phyloP scores from a whole-genome alignment of 2,113 vertebrate species.

The Mastomys coucha region DNA sequence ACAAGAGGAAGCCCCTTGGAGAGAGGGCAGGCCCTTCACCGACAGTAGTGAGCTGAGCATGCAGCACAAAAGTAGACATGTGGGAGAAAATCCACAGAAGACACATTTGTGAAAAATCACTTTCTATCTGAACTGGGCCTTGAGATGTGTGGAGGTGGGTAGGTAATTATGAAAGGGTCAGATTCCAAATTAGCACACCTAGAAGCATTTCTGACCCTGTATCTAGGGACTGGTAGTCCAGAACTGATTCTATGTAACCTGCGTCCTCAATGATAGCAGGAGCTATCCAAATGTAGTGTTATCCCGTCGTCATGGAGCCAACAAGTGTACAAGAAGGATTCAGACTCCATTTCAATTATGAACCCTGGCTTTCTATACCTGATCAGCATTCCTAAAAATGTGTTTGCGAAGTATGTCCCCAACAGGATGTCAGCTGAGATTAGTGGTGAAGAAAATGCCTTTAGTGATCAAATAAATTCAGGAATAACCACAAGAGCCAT shows the following conservation, averaged over 20 bases:
- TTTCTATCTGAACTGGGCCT: background rate
- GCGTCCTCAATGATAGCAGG: background rate
- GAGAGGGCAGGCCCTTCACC: background rate
- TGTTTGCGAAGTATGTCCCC: background rate
- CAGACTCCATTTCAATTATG: background rate
- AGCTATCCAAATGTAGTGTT: background rate
- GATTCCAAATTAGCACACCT: background rate
- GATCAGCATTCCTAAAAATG: background rate
- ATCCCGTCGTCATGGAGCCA: background rate
- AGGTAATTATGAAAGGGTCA: background rate
- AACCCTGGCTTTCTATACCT: background rate
- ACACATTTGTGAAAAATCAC: background rate
- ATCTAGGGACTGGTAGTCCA: background rate
- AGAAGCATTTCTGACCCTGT: background rate
- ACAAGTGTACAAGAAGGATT: background rate
- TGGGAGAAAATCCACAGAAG: background rate
- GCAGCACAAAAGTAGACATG: background rate
- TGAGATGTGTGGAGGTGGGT: background rate
- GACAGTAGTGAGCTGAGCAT: background rate
- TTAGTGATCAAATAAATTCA: constrained; percentile 12
- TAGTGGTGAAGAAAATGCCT: background rate
- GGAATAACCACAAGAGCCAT: background rate
- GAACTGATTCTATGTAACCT: background rate
- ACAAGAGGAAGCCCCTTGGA: background rate
- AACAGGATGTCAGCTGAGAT: background rate